A percentile compares a stretch with the other conserved stretches of the same genome.
Conservation (phyloP, 2,797 vertebrate genomes). For the Silurus lanzhouensis region DNA sequence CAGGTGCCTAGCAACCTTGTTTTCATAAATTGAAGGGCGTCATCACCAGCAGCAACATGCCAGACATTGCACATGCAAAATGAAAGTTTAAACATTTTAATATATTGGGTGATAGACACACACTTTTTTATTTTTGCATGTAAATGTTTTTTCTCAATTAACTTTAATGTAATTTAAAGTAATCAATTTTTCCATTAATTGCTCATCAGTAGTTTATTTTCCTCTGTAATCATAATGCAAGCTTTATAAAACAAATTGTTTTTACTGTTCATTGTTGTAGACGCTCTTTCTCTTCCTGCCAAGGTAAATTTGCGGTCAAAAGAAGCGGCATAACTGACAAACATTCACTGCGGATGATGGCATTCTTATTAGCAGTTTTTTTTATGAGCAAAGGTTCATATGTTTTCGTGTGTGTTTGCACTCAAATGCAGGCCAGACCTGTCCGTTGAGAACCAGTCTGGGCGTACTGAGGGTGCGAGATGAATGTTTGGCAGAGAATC, state of each 20-base stretch:
- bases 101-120: background rate
- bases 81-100: background rate
- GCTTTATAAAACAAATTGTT: background rate
- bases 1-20: background rate
- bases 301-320: background rate
- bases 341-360: background rate
- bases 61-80: background rate
- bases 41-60: background rate
- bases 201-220: background rate
- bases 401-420: background rate
- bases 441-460: slow-evolving; percentile 54
- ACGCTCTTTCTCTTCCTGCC: background rate
- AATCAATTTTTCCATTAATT: background rate
- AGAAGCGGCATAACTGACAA: background rate
- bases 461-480: slow-evolving; percentile 41
- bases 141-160: background rate
- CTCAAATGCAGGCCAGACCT: slow-evolving; percentile 37
- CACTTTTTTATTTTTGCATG: background rate
- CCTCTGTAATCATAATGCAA: background rate
- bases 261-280: background rate
- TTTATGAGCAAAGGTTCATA: background rate
- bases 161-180: background rate
- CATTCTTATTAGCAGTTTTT: slow-evolving; percentile 25
- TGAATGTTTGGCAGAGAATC: slow-evolving; percentile 49
- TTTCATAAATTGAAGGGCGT: background rate